Evolutionary conservation across 1,140 invertebrate species (phyloP), one percentile per base, ranked within the genome.

Genomic region (Lutraria rhynchaena): DNA sequence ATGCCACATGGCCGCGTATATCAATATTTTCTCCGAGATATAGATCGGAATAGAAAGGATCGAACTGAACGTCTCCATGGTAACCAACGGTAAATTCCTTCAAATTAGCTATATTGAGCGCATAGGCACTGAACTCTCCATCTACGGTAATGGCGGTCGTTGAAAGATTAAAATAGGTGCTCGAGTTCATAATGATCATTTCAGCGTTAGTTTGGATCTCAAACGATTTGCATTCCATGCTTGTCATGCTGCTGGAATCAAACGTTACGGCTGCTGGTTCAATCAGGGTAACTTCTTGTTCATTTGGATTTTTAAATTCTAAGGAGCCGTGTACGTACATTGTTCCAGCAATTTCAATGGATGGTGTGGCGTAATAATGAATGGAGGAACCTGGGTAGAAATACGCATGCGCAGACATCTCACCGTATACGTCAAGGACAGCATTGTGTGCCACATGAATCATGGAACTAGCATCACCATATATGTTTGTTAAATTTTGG

Each of bases 21-120:
- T 74, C 49, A 13, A 87, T 81, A 3, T 58, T 60, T 15, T 58
- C 46, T 11, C 86, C 88, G n/a, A 88, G 15, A 57, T 86, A 83
- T 53, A 83, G 57, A 49, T 78, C 76, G n/a, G 81, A 63, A n/a
- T 82, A 74, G 3, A 71, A 27, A 15, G 87, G 87, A 44, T 81
- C 58, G 53, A 88, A 85, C 24, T 58, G 49, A 1, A 85, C 83
- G 24, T 53, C 22, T 58, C 78, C 86, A 51, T 37, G 46, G 15
- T 74, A 49, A 19, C 86, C 87, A 33, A 87, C 85, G 17, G 33
- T 74, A 31, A 87, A 83, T 13, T 67, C 51, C 44, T 78, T 11
- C 5, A 57, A 31, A 29, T 57, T n/a, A 74, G 19, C 19, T 60
- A 53, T 41, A 2, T 49, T 35, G 7, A 49, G 13, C 17, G 29